phyloP scores from a whole-genome alignment of 1,140 invertebrate genomes.

The Bombus haemorrhoidalis region DNA sequence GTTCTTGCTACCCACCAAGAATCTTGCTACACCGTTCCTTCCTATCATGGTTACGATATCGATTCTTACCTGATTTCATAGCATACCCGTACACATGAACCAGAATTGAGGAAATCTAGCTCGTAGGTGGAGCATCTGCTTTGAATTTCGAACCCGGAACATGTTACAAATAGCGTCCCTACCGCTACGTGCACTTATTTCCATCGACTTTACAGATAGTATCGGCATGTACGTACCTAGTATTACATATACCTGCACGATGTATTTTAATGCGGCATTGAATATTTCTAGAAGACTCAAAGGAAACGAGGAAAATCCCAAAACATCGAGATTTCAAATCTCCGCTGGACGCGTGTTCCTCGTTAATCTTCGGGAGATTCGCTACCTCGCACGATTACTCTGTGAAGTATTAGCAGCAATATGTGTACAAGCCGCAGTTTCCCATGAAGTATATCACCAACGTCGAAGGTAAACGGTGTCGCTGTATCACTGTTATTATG shows the following conservation, averaged over 20 bases:
- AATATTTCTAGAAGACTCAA: too few relatives aligned
- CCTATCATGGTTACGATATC: slow-evolving; percentile 27
- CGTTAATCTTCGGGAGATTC: slow-evolving; percentile 27
- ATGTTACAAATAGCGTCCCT: background rate
- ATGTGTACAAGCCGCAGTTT: slow-evolving; percentile 40
- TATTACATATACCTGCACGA: too few relatives aligned
- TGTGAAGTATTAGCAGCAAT: slow-evolving; percentile 39
- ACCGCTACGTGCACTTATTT: background rate
- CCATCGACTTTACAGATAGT: background rate
- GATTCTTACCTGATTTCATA: slow-evolving; percentile 17
- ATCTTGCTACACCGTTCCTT: background rate
- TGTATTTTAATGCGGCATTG: background rate
- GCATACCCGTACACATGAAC: background rate
- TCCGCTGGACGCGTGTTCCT: slow-evolving; percentile 16
- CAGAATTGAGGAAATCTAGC: background rate
- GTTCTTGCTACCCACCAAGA: slow-evolving; percentile 19
- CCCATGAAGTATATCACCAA: slow-evolving; percentile 34
- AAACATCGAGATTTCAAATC: background rate
- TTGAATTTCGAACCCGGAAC: background rate
- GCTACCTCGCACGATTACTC: slow-evolving; percentile 4
- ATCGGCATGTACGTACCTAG: background rate
- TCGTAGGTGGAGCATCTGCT: slow-evolving; percentile 21
- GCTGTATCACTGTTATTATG: slow-evolving; percentile 49
- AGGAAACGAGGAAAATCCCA: background rate
- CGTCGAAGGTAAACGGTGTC: slow-evolving; percentile 37